Evolutionary conservation across 2,113 vertebrate species (phyloP), one percentile per base, ranked within the genome.

Genomic region (Eulemur rufifrons): DNA sequence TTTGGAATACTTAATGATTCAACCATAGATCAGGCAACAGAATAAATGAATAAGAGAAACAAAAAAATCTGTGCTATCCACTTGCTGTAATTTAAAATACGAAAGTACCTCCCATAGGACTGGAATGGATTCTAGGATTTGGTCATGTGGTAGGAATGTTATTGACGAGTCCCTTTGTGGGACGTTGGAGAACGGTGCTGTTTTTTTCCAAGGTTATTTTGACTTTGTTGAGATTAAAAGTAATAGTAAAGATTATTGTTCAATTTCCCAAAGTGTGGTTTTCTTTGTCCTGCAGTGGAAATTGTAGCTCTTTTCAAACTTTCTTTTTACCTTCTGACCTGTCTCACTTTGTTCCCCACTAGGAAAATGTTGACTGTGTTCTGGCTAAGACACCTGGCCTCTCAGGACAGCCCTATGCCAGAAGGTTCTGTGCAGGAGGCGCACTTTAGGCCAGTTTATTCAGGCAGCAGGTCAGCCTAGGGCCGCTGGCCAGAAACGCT

Each of bases 311-410:
- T 87, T 87, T 50, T 56, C 83, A 54, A 27, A 39, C 86, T 94
- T 82, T 91, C 74, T 77, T 82, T 84, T 86, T 77, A 94, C 54
- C 93, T 96, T 76, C 64, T 92, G 95, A 97, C 89, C 93, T 90
- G 87, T 86, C 97, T 97, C 95, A 39, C 50, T 97, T 95, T 96
- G 83, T 91, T 97, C 91, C 77, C 91, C 63, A 92, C 52, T 96
- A 97, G 92, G 98, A 96, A 98, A 97, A 96, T 96, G 83, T 96
- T 89, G 94, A 86, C 91, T 91, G 63, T 96, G 25, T 87, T 96
- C 64, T 97, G 95, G 86, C 95, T 50, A 11, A 63, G 76, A 76
- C 4, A 8, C 56, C 39, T 18, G 89, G 63, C 78, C 96, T 89
- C 74, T 6, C 0, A 45, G 83, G 95, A 95, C 82, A 59, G 42